Evolutionary conservation across 2,113 vertebrate species (phyloP).

Genomic region (Pterocles burchelli): DNA sequence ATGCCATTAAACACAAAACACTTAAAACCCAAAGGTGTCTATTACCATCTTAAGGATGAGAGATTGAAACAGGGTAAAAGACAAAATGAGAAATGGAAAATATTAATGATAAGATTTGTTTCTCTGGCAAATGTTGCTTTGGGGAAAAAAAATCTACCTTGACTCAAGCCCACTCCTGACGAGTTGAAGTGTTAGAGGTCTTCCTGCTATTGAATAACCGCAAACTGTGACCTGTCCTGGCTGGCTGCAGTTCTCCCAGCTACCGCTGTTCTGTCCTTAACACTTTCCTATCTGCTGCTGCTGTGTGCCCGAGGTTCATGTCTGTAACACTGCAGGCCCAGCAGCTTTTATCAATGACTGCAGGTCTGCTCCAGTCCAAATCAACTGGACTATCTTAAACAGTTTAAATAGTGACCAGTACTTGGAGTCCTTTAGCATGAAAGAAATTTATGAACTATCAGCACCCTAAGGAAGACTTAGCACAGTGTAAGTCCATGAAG

Average conservation of each 20-base stretch:
- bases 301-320: fast-evolving
- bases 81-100: background rate
- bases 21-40: background rate
- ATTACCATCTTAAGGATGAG: background rate
- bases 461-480: background rate
- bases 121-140: background rate
- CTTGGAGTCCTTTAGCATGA: background rate
- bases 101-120: background rate
- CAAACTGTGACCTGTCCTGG: background rate
- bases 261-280: background rate
- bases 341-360: background rate
- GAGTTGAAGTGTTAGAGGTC: background rate
- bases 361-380: background rate
- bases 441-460: background rate
- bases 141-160: background rate
- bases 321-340: background rate
- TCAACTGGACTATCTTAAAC: background rate
- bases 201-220: background rate
- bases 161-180: background rate
- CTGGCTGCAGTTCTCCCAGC: background rate
- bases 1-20: background rate
- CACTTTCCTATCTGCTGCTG: background rate
- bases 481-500: background rate
- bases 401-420: background rate
- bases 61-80: background rate